Evolutionary conservation across 2,797 vertebrate genomes (phyloP), one percentile per base, ranked within the genome.

Genomic region (Pseudomugil tenellus): DNA sequence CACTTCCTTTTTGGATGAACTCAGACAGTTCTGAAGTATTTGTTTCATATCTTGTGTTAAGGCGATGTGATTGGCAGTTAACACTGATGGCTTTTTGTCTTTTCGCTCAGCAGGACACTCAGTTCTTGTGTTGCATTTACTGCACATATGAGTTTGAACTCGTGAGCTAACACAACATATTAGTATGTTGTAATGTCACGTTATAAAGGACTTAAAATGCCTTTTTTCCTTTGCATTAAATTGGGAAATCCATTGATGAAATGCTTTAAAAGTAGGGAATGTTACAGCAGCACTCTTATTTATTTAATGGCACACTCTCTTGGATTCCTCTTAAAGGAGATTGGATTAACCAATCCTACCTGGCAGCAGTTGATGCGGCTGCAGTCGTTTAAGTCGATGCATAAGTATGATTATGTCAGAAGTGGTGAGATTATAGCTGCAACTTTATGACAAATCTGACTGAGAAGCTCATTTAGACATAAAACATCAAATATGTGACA

Each of bases 11-110:
- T 54, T 49, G n/a, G 21, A n/a, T 43, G 61, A 29, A 58, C 17
- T 54, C 16, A 65, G 62, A 65, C 41, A n/a, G 16, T 56, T 29
- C 43, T 46, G 57, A 60, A 43, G 39, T 19, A 8, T 58, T 31
- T 34, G 12, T 51, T 62, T 69, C 21, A 3, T 48, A 34, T 29
- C 32, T 49, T 19, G 23, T 25, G 13, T 13, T 51, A 26, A 25
- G 46, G 12, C 2, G 6, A 51, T 26, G 11, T 13, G 2, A 12
- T 49, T 11, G 3, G 12, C 46, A 48, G 46, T 23, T 11, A 25
- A 21, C 48, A 25, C 14, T 52, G 25, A 16, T 52, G 49, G 12
- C 17, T 19, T 51, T 16, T 23, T 51, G 23, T 25, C 25, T 5
- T 26, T 12, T 25, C 48, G 26, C 5, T 26, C 48, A 26, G 48